Base-by-base conservation (phyloP, 2,888 invertebrate genomes). In the Vesta saturnalis region DNA sequence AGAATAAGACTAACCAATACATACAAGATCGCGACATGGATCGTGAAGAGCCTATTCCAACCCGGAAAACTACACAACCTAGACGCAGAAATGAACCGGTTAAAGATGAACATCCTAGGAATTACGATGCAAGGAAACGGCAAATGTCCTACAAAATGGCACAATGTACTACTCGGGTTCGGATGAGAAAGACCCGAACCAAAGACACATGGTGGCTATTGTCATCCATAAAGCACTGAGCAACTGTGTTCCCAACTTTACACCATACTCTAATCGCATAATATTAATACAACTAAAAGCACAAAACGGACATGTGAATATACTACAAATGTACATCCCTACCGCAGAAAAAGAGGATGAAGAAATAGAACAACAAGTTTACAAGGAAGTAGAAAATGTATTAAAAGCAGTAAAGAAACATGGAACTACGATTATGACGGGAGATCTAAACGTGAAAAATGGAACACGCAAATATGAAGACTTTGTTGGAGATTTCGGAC, bases 361-460 rank as follows among this genome's bases (percentile, higher is more conserved):
- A 30, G 10, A 30, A 30, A 30, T 30, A 6, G 4, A 30, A 30
- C 30, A 30, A 30, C 10, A 6, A 6, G 4, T n/a, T 4, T 30
- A 30, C 30, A 30, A 30, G 10, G 10, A 30, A 30, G 5, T 30
- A 10, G 10, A 4, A 10, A 12, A 59, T 5, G 4, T 59, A 19
- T 14, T 59, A 18, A 46, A 59, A 59, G 21, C 6, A 21, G 21
- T 59, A n/a, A 59, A 59, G 46, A 59, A 59, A 46, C 19, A 43
- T 46, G 46, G 43, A 5, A 46, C 14, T 14, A 46, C 22, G 15
- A 59, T 59, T 16, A 15, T 46, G 14, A 59, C 43, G 46, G 14
- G 22, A 59, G 46, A 59, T 59, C 19, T 59, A 12, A 59, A 59
- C 46, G 43, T 43, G 8, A 59, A 59, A 46, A 46, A 43, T n/a